These are phyloP conservation scores for Spinus olivaceus DNA, from an alignment of 2,797 vertebrate genomes.

Conservation along the genomic window DNA sequence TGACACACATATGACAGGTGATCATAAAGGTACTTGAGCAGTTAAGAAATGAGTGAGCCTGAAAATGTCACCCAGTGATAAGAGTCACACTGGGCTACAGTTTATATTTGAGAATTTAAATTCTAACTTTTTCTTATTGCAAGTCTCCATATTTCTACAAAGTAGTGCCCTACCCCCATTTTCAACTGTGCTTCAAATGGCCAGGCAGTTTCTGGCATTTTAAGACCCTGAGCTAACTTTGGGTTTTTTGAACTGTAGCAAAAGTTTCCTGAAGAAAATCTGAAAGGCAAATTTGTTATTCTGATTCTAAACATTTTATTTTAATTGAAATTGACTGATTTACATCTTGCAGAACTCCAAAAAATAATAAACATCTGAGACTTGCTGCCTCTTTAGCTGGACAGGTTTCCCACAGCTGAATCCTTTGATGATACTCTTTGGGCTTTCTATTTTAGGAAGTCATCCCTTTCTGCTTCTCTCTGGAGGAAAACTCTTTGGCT, in stretches of 20 bases:
- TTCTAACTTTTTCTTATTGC: neutral
- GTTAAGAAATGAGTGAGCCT: neutral
- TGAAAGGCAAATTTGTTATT: neutral
- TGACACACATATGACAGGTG: accelerated
- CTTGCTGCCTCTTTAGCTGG: slow-evolving; percentile 45
- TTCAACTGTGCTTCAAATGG: neutral
- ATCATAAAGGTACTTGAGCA: neutral
- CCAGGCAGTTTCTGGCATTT: neutral
- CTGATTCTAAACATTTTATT: slow-evolving; percentile 5
- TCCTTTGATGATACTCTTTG: slow-evolving; percentile 65
- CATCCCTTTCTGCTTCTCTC: slow-evolving; percentile 60
- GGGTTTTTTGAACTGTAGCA: neutral
- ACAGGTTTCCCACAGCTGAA: slow-evolving; percentile 73
- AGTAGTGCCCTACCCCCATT: neutral
- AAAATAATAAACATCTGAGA: slow-evolving; percentile 65
- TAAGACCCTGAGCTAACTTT: neutral
- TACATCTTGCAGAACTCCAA: slow-evolving; percentile 35
- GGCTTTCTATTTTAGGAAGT: slow-evolving; percentile 63
- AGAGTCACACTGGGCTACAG: neutral
- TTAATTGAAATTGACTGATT: slow-evolving; percentile 24
- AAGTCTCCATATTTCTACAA: neutral
- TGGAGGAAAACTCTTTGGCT: slow-evolving; percentile 57
- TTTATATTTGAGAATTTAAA: neutral
- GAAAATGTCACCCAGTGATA: neutral
- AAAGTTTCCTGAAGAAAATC: neutral